phyloP scores from a whole-genome alignment of 2,113 vertebrate genomes.

The Fregata magnificens region DNA sequence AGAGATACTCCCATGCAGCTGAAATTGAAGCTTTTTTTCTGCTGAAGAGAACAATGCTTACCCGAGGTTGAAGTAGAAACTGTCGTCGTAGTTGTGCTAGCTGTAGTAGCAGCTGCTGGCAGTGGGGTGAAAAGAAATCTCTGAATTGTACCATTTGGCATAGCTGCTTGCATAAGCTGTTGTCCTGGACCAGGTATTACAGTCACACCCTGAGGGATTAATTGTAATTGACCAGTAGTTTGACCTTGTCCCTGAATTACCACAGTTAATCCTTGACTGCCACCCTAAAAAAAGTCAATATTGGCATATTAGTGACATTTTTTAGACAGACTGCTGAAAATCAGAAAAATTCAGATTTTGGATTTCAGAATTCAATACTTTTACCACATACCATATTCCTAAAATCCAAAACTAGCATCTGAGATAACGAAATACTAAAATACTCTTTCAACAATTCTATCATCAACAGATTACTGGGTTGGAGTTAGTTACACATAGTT shows the following conservation, averaged over 20 bases:
- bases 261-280: constrained; percentile 94
- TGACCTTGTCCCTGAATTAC: constrained; percentile 99
- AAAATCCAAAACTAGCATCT: neutral
- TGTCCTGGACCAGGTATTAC: constrained; percentile 94
- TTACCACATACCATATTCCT: neutral
- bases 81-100: constrained; percentile 76
- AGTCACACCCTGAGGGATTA: constrained; percentile 95
- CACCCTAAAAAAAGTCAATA: constrained; percentile 75
- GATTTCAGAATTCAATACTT: neutral
- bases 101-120: constrained; percentile 73
- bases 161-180: constrained; percentile 98
- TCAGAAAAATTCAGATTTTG: neutral
- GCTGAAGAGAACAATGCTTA: constrained; percentile 45
- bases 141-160: constrained; percentile 96
- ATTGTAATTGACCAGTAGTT: constrained; percentile 95
- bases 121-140: constrained; percentile 96
- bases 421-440: neutral
- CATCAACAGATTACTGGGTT: neutral
- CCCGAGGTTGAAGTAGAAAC: constrained; percentile 85
- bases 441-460: neutral
- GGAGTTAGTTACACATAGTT: neutral
- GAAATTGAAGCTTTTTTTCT: neutral
- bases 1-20: neutral
- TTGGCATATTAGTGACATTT: neutral
- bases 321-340: neutral